Base-by-base conservation (phyloP, 2,113 vertebrate genomes). In the Motacilla tschutschensis region DNA sequence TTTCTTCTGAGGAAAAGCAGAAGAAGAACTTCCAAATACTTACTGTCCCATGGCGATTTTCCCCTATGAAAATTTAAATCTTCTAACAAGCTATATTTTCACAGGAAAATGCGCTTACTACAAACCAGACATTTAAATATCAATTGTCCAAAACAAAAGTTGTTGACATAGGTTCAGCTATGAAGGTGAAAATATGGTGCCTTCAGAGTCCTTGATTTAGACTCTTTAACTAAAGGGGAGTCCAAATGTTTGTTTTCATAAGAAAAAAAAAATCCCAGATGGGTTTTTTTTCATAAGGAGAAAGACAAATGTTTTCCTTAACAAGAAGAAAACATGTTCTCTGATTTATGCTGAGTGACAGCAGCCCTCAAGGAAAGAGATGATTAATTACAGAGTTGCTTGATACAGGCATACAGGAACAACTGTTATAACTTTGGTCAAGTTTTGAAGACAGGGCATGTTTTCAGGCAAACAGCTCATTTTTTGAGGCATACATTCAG, bases 301-400 rank as follows among this genome's bases (percentile, higher is more conserved):
- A 60, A 90, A 79, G 82, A 53, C 8, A 59, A 60, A 60, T 36
- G 7, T 75, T 71, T 79, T 14, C 31, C 70, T 64, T 36, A 79
- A 41, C 14, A 75, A 76, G 25, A 89, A 62, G 47, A 78, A 73
- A 66, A 55, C 21, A 24, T 2, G 4, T 55, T 89, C 10, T 82
- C 50, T 85, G 69, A 72, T 85, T 87, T 83, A 60, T 85, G 14
- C 43, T 70, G 57, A 89, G 48, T 91, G 77, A 92, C 55, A 89
- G 14, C 12, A 72, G 22, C 40, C 76, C 76, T 94, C 12, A 60
- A 63, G 65, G 74, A 87, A 90, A 36, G 41, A 80, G 36, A 46
- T 48, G 24, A 55, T 75, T 89, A 87, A 90, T 81, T 85, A 71
- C 17, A 24, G 28, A 6, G 7, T 44, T 89, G 17, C 20, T 83